Percentiles rank a stretch among this genome's conserved stretches.
phyloP scores from a whole-genome alignment of 2,888 invertebrate species.

The Synanthedon tipuliformis region DNA sequence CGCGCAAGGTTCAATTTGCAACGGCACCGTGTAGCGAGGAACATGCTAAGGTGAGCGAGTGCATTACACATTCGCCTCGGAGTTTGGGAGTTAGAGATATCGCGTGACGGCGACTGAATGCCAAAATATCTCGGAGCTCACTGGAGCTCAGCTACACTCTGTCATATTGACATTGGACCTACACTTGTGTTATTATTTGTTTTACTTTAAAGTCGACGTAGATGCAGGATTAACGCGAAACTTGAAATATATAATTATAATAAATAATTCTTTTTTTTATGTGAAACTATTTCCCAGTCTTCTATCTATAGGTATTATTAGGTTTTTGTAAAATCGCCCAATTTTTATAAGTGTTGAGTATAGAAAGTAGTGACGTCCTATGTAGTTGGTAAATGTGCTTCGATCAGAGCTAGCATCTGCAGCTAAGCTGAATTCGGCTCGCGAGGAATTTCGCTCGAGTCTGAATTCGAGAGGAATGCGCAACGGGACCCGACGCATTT shows the following conservation, averaged over 20 bases:
- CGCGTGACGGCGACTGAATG: constrained; percentile 27
- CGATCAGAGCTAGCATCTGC: no score
- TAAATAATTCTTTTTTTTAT: no score
- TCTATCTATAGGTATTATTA: not conserved
- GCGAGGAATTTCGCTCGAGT: not conserved
- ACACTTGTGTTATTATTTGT: not conserved
- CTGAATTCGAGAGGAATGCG: not conserved
- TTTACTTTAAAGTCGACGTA: not conserved
- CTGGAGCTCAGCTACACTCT: not conserved
- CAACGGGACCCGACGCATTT: constrained; percentile 16
- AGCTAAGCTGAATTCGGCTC: not conserved
- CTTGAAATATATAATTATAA: no score
- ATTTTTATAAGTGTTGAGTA: no score
- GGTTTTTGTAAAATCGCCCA: no score
- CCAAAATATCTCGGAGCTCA: constrained; percentile 10
- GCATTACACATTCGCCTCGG: constrained; percentile 33
- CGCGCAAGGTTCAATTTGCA: not conserved
- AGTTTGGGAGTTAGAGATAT: constrained; percentile 24
- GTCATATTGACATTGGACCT: not conserved
- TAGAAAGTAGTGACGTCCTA: no score
- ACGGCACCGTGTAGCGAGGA: not conserved
- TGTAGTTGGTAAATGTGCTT: no score
- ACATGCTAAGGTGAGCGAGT: constrained; percentile 4
- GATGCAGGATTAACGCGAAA: no score
- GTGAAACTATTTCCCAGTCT: not conserved